A percentile compares a stretch with the other conserved stretches of the same genome.
phyloP scores from a whole-genome alignment of 2,113 vertebrate genomes.

The Paramormyrops kingsleyae region DNA sequence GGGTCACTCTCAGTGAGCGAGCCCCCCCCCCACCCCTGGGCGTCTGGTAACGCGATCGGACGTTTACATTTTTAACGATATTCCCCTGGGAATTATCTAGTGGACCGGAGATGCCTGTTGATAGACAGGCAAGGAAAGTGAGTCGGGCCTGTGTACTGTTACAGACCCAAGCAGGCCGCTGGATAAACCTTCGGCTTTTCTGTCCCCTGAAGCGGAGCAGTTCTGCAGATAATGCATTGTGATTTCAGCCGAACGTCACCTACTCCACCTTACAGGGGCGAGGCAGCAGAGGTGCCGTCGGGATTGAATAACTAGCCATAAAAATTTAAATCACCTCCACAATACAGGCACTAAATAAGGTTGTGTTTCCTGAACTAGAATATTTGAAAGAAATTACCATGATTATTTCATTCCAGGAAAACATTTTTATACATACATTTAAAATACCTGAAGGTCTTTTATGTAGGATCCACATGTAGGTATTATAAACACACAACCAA shows the following conservation, averaged over 20 bases:
- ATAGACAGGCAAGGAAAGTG: slow-evolving; percentile 15
- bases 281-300: not conserved
- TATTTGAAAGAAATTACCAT: not conserved
- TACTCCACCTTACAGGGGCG: not conserved
- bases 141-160: not conserved
- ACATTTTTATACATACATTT: not conserved
- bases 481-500: not conserved
- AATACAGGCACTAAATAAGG: not conserved
- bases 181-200: not conserved
- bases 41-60: slow-evolving; percentile 50
- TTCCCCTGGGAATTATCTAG: slow-evolving; percentile 56
- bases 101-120: not conserved
- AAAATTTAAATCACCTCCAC: not conserved
- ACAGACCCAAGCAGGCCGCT: not conserved
- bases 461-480: not conserved
- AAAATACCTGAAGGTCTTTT: not conserved
- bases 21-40: slow-evolving; percentile 14
- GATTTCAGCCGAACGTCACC: not conserved
- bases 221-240: not conserved
- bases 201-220: not conserved
- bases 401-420: not conserved
- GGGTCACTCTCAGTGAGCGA: slow-evolving; percentile 44
- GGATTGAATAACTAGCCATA: not conserved
- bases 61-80: slow-evolving; percentile 52
- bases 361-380: not conserved